Base-by-base conservation (phyloP, 2,113 vertebrate species). In the Garra rufa region DNA sequence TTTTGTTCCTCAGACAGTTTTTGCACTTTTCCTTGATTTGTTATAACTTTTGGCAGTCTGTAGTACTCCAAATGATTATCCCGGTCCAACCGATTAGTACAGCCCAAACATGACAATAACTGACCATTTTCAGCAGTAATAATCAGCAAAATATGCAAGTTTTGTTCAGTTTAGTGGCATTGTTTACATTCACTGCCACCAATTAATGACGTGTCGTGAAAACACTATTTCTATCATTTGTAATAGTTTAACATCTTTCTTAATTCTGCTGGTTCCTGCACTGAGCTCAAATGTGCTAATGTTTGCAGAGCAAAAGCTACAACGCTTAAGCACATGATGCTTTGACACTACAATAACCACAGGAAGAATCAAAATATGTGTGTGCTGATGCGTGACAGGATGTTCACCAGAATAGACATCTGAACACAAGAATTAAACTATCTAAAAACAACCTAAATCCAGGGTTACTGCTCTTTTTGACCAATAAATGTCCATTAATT, bases 351-450 rank as follows among this genome's bases (percentile, higher is more conserved):
- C 21, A 77, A 38, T 4, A 77, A 77, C 50, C 52, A 78, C 34
- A 78, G 34, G 76, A 59, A 43, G 52, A 78, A 38, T 41, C 9
- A 15, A n/a, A 77, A 26, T 41, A 0, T 9, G 34, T 21, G 10
- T 50, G 10, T 41, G 75, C 24, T 77, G 34, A 61, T 17, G 55
- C 15, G 14, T 61, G 55, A 61, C 55, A 61, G 55, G 76, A 78
- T 44, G 76, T 61, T 44, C 8, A 43, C 34, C 55, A 44, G 38
- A 55, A 76, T 9, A 76, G 48, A 76, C 21, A 24, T 17, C 50
- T 10, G 9, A 78, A 77, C 2, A 24, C 3, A 76, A 17, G 1
- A 74, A 28, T 19, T 13, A 55, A 55, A 76, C 14, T 4, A 48
- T 28, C 9, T 21, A 69, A 67, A 34, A 67, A 0, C 14, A 10